A percentile compares a stretch with the other conserved stretches of the same genome.
Evolutionary conservation across 2,113 vertebrate genomes (phyloP).

Genomic region (Microtus ochrogaster): DNA sequence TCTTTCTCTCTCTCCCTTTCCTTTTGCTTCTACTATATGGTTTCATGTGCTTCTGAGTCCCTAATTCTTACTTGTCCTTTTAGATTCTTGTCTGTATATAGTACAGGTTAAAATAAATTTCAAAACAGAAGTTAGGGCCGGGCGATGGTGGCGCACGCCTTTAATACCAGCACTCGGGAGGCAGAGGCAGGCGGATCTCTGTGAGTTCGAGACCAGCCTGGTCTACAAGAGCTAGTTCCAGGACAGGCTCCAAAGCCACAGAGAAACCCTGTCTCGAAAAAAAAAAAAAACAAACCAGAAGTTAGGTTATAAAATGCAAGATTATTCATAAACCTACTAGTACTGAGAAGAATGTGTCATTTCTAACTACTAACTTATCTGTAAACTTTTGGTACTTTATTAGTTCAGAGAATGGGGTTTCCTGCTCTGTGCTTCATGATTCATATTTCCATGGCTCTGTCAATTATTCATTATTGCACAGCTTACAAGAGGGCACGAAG

Average conservation of each 20-base stretch:
- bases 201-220: no score
- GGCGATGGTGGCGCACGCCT: no score
- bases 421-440: constrained; percentile 55
- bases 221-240: no score
- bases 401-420: constrained; percentile 24
- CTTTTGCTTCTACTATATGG: not conserved
- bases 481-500: constrained; percentile 68
- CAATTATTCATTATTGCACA: constrained; percentile 63
- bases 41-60: not conserved
- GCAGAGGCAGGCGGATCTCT: no score
- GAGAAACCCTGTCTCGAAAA: no score
- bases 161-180: no score
- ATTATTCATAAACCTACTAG: constrained; percentile 14
- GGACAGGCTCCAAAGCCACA: no score
- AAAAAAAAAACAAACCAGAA: not conserved
- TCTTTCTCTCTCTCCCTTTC: not conserved
- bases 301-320: not conserved
- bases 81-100: not conserved
- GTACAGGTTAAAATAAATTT: not conserved
- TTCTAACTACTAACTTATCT: constrained; percentile 29
- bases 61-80: not conserved
- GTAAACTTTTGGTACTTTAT: constrained; percentile 55
- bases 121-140: not conserved
- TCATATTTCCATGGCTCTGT: constrained; percentile 52
- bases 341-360: constrained; percentile 23